Conservation (phyloP, 2,113 vertebrate genomes). For the Motacilla tschutschensis region DNA sequence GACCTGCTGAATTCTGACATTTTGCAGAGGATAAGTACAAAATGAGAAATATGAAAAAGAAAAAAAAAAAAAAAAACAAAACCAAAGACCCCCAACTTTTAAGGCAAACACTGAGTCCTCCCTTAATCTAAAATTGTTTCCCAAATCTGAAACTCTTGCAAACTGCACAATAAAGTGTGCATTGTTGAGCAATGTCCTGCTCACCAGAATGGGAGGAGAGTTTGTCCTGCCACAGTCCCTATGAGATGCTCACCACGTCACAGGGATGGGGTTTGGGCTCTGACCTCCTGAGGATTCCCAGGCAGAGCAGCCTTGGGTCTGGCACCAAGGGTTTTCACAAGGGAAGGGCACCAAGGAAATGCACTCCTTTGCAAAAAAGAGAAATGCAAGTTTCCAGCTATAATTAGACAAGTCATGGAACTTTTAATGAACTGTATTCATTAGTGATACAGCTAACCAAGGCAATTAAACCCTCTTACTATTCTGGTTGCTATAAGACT, state of each 20-base stretch:
- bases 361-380: not conserved
- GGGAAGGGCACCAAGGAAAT: not conserved
- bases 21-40: not conserved
- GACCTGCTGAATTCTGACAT: not conserved
- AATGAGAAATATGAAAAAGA: not conserved
- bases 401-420: slow-evolving; percentile 7
- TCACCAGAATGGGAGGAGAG: not conserved
- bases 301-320: not conserved
- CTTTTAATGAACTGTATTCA: slow-evolving; percentile 4
- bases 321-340: not conserved
- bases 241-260: not conserved
- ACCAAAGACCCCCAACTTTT: not conserved
- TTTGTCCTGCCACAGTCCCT: not conserved
- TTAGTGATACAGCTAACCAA: not conserved
- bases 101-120: not conserved
- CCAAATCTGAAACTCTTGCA: not conserved
- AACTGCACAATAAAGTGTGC: not conserved
- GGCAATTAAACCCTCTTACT: slow-evolving; percentile 19
- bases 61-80: not conserved
- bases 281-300: not conserved
- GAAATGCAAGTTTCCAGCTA: not conserved
- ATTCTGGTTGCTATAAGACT: not conserved
- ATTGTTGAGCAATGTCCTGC: not conserved
- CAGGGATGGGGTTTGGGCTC: not conserved
- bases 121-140: not conserved